Percentiles rank a stretch among this genome's conserved stretches.
Conservation (phyloP, 1,140 invertebrate species). For the Tyrophagus putrescentiae region DNA sequence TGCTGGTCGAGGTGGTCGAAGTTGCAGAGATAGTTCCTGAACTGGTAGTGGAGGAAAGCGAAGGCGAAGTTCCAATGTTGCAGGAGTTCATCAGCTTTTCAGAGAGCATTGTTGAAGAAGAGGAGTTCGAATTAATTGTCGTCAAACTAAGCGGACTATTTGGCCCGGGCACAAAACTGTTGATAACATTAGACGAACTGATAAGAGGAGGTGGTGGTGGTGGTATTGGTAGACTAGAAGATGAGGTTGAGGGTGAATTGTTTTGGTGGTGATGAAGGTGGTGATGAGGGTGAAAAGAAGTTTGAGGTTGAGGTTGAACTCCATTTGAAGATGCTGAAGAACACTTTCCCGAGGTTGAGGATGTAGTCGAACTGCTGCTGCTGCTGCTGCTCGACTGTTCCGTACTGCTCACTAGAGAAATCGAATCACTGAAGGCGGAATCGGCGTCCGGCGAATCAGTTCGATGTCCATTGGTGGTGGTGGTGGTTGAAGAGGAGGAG, state of each 20-base stretch:
- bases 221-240: neutral
- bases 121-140: too few relatives aligned
- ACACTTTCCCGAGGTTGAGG: conserved; percentile 61
- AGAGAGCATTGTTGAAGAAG: too few relatives aligned
- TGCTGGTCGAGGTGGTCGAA: neutral
- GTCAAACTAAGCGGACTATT: too few relatives aligned
- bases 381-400: conserved; percentile 13
- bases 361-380: conserved; percentile 46
- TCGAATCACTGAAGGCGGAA: conserved; percentile 90
- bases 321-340: neutral
- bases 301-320: neutral
- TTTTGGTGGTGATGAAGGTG: too few relatives aligned
- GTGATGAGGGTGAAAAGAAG: neutral
- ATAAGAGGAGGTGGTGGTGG: neutral
- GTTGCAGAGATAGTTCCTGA: neutral
- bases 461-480: conserved; percentile 35
- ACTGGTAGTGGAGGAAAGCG: neutral
- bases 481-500: neutral
- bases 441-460: conserved; percentile 90
- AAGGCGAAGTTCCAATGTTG: too few relatives aligned
- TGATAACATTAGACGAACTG: neutral
- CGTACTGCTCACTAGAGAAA: conserved; percentile 64
- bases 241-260: neutral
- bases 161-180: too few relatives aligned
- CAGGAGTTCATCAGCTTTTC: too few relatives aligned